Evolutionary conservation across 2,113 vertebrate species (phyloP), one percentile per base, ranked within the genome.

Genomic region (Mastomys coucha): DNA sequence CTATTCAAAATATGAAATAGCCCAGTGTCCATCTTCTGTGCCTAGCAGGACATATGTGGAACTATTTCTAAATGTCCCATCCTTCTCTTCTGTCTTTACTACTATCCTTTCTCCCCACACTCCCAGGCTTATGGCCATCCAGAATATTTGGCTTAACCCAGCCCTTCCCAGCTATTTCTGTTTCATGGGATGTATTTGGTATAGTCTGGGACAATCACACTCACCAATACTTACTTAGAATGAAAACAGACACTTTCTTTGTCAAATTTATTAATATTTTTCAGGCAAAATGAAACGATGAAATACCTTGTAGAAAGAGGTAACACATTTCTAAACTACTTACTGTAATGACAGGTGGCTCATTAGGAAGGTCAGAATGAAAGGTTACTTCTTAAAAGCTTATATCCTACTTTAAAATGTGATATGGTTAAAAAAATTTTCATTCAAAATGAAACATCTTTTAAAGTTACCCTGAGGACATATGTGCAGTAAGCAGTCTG

Each of bases 121-220:
- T 89, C 84, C 33, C 69, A 65, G 65, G 86, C 51, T 84, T 42
- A 11, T 31, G 39, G 19, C 42, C 28, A 91, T 60, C 42, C 88
- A 6, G 39, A 3, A 13, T 19, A 26, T 78, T 69, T 77, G 73
- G 53, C 16, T 94, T 72, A 58, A 81, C 84, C 31, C 42, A 90
- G 65, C 8, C 63, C 16, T 88, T 86, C 70, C 36, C 3, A 33
- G 60, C 24, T 63, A 87, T 4, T 78, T 45, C 28, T 53, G 6
- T 88, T 94, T 78, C 39, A 60, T 93, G 12, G 58, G 31, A 14
- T 17, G 12, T 69, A 72, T 39, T 58, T 28, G 60, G 36, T 26
- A 88, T 51, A 84, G 14, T 75, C 90, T 88, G 82, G 49, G 91
- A 60, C 42, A 95, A 84, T 91, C 69, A 80, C 87, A 93, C 26